A percentile compares a stretch with the other conserved stretches of the same genome.
These are phyloP conservation scores for Ischnus inquisitorius DNA, from an alignment of 2,888 invertebrate genomes.

Conservation along the genomic window DNA sequence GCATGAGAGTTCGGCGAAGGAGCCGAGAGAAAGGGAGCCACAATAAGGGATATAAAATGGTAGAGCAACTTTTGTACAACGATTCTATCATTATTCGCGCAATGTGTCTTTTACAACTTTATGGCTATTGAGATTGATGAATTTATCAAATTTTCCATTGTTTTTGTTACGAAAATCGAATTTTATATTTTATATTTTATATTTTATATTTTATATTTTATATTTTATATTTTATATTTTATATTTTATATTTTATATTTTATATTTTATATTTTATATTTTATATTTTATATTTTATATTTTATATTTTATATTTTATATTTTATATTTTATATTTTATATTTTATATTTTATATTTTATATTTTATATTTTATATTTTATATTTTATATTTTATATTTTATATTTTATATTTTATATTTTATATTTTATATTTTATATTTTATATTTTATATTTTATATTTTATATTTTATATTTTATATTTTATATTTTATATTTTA, in stretches of 20 bases:
- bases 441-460: not conserved
- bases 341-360: not conserved
- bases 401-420: not conserved
- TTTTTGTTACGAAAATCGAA: not conserved
- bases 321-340: not conserved
- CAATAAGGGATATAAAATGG: slow-evolving; percentile 41
- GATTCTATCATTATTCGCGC: slow-evolving; percentile 71
- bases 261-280: not conserved
- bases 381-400: not conserved
- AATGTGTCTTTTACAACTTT: slow-evolving; percentile 30
- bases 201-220: not conserved
- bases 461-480: not conserved
- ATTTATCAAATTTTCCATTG: not conserved
- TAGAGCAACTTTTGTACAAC: slow-evolving; percentile 45
- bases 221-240: not conserved
- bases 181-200: not conserved
- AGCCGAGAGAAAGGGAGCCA: slow-evolving; percentile 28
- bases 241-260: not conserved
- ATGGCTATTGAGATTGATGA: slow-evolving; percentile 10
- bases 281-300: not conserved
- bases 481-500: not conserved
- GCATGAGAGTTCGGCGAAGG: slow-evolving; percentile 17
- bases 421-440: not conserved
- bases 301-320: not conserved
- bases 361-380: not conserved